A percentile compares a stretch with the other conserved stretches of the same genome.
These are phyloP conservation scores for Colletes collaris DNA, from an alignment of 2,888 invertebrate genomes.

Conservation along the genomic window DNA sequence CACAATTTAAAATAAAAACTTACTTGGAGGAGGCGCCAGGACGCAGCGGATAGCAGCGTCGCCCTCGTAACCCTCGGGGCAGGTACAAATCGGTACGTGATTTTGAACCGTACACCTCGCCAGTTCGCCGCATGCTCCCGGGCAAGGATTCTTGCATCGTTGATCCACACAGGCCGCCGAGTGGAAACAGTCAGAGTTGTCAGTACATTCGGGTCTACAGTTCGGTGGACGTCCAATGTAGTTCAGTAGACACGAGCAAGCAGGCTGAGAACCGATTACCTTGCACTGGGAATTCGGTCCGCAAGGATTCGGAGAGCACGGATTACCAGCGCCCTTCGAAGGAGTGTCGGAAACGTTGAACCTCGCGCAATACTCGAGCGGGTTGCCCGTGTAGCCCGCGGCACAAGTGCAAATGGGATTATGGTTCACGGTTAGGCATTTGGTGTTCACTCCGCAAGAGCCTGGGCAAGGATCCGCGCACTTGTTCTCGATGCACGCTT, in stretches of 20 bases:
- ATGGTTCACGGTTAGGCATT: conserved; percentile 93
- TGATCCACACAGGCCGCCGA: conserved; percentile 92
- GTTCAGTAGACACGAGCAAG: conserved; percentile 91
- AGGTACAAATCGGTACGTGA: conserved; percentile 92
- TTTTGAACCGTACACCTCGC: conserved; percentile 93
- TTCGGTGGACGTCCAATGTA: conserved; percentile 94
- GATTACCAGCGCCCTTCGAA: conserved; percentile 84
- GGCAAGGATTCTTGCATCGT: conserved; percentile 93
- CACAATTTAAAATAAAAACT: conserved; percentile 46
- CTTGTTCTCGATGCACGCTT: conserved; percentile 91
- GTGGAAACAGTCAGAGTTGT: conserved; percentile 91
- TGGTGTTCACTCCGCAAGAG: conserved; percentile 91
- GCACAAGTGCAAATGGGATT: conserved; percentile 94
- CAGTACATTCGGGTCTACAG: conserved; percentile 93
- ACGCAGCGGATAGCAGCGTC: conserved; percentile 88
- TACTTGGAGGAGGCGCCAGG: conserved; percentile 78
- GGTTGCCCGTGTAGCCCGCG: conserved; percentile 91
- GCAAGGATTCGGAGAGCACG: conserved; percentile 92
- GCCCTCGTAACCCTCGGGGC: conserved; percentile 92
- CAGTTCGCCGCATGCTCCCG: conserved; percentile 90
- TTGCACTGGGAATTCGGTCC: conserved; percentile 93
- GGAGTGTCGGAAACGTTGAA: conserved; percentile 82
- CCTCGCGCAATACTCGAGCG: conserved; percentile 88
- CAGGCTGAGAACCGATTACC: conserved; percentile 91
- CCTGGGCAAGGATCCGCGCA: conserved; percentile 93